Evolutionary conservation across 2,113 vertebrate genomes (phyloP).

Genomic region (Gyps fulvus): DNA sequence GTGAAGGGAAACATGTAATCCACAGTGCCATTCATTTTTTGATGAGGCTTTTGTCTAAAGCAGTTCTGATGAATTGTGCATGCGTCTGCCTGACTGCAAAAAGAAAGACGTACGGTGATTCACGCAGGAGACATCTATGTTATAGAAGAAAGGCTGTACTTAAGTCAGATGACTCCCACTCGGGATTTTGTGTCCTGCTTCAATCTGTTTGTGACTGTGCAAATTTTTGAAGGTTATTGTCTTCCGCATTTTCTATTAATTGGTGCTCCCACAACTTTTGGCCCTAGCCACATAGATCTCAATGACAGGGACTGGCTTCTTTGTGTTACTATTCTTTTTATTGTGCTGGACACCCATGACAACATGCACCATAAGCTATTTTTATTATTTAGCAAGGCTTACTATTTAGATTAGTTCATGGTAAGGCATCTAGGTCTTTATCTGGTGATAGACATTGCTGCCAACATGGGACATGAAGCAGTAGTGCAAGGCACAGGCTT

Average conservation of each 20-base stretch:
- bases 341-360: neutral
- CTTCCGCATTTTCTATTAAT: neutral
- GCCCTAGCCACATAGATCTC: neutral
- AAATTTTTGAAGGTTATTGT: neutral
- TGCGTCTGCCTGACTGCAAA: neutral
- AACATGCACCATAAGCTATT: neutral
- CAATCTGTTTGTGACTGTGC: neutral
- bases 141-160: neutral
- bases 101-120: neutral
- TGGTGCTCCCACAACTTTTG: neutral
- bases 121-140: neutral
- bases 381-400: neutral
- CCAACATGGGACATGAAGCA: neutral
- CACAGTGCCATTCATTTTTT: neutral
- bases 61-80: neutral
- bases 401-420: neutral
- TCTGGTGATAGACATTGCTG: neutral
- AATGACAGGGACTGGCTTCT: accelerated
- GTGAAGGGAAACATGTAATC: neutral
- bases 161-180: neutral
- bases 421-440: neutral
- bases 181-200: neutral
- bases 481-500: neutral
- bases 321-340: neutral
- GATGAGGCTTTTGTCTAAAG: neutral